Evolutionary conservation across 1,140 invertebrate genomes (phyloP), one percentile per base, ranked within the genome.

Genomic region (Centruroides vittatus): DNA sequence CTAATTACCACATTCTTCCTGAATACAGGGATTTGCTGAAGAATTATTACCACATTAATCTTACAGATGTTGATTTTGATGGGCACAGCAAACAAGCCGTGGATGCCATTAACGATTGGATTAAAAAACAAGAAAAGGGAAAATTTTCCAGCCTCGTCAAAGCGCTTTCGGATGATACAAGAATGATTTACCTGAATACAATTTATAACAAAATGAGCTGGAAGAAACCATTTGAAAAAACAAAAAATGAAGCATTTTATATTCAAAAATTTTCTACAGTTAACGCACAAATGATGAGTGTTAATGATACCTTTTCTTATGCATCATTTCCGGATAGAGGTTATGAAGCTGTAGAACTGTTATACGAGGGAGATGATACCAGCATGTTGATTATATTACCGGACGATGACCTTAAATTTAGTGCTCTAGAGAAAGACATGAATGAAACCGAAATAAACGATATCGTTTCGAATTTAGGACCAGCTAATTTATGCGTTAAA

Each of bases 201-300:
- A 77, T 93, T 52, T 89, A 91, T 71, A 93, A 93, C 73, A 91
- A 90, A 75, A 88, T 86, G 10, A 75, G 77, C 41, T 93, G 89
- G 89, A 77, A 80, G 55, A 73, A 78, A 4, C 78, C 82, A 1
- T 93, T 93, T 71, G 78, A 84, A 50, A 66, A 68, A n/a, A 70
- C 75, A 1, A 68, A 66, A 0, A 92, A 88, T 0, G 13, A 8
- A 23, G 6, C 12, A 11, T 12, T 34, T 23, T 23, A 3, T 36
- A 58, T 62, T 41, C 58, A 58, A 12, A 58, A 62, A 50, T 6
- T 53, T 47, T 56, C 53, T 12, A 23, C 12, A 53, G 23, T 10
- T 46, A 10, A 9, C 11, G 2, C 13, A 12, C 9, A 9, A 10
- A 9, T 34, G 9, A 9, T 50, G 10, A 48, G 41, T 11, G 10